Percentiles rank a stretch among this genome's conserved stretches.
Conservation (phyloP, 2,797 vertebrate genomes). For the Holocentrus rufus region DNA sequence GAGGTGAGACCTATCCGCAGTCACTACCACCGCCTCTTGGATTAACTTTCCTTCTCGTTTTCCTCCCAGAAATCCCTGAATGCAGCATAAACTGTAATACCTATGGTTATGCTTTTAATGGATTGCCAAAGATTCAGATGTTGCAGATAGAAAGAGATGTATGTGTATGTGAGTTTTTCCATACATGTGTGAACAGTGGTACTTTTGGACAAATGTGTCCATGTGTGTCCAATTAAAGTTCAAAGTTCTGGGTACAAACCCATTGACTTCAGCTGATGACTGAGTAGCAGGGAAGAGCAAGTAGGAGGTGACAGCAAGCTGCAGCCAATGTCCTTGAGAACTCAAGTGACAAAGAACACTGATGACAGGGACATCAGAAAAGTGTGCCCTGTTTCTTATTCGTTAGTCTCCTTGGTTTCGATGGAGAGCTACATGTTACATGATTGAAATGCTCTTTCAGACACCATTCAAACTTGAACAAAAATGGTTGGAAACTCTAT, state of each 20-base stretch:
- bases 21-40: background rate
- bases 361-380: background rate
- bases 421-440: too few relatives aligned
- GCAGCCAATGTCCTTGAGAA: constrained; percentile 20
- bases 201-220: background rate
- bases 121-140: background rate
- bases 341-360: background rate
- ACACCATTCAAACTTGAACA: too few relatives aligned
- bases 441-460: too few relatives aligned
- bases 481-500: too few relatives aligned
- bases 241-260: background rate
- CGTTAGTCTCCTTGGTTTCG: too few relatives aligned
- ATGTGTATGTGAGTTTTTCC: background rate
- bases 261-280: constrained; percentile 7
- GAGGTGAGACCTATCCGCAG: constrained; percentile 25
- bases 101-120: constrained; percentile 8
- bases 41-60: constrained; percentile 24
- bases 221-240: background rate
- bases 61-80: constrained; percentile 1
- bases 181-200: background rate
- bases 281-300: constrained; percentile 11
- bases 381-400: too few relatives aligned
- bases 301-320: constrained; percentile 38
- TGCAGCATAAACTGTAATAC: constrained; percentile 16
- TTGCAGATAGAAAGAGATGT: background rate